These are phyloP conservation scores for Dolichoris vasculosae DNA, from an alignment of 1,140 invertebrate species.

Conservation along the genomic window DNA sequence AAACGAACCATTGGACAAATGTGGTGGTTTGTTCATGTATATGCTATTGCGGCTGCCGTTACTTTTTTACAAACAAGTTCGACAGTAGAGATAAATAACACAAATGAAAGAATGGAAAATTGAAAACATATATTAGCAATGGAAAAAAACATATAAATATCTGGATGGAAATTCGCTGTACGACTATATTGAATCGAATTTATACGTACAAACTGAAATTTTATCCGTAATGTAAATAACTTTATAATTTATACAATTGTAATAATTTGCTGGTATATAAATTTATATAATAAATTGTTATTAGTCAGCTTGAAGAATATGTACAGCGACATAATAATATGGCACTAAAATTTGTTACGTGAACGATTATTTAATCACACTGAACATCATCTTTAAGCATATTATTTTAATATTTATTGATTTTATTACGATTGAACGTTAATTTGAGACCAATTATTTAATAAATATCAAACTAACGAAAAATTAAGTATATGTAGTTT, in stretches of 20 bases:
- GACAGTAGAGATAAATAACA: constrained; percentile 2
- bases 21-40: too few species aligned
- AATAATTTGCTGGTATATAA: background rate
- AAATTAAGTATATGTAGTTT: too few species aligned
- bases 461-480: too few species aligned
- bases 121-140: too few species aligned
- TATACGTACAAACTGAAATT: background rate
- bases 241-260: background rate
- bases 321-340: background rate
- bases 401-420: background rate
- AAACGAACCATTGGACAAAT: background rate
- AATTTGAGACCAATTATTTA: too few species aligned
- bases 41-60: background rate
- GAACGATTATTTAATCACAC: background rate
- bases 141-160: background rate
- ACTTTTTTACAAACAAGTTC: background rate
- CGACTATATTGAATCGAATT: background rate
- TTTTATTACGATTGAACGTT: background rate
- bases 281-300: background rate
- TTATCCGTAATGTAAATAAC: background rate
- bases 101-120: background rate
- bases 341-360: background rate
- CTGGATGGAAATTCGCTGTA: background rate
- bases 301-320: background rate
- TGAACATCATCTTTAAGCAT: background rate